Evolutionary conservation across 2,797 vertebrate genomes (phyloP), one percentile per base, ranked within the genome.

Genomic region (Prunella strophiata): DNA sequence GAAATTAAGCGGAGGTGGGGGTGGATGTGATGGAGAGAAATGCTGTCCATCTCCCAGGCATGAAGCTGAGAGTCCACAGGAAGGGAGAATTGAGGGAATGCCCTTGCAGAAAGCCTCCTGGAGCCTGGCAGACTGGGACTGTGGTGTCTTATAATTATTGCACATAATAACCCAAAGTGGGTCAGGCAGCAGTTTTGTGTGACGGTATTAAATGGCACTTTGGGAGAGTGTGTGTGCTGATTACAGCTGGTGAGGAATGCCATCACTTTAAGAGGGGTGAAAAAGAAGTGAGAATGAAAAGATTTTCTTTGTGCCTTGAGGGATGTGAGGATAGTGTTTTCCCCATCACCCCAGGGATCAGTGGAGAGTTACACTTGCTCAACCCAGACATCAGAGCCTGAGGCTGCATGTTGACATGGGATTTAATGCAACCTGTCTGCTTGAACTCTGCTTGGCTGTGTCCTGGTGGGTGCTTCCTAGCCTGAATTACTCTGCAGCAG

Each of bases 1-100:
- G 95, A 95, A 95, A 93, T 92, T 74, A 91, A 92, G 81, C 48
- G 82, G 89, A 94, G 85, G 82, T 92, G 87, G 94, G 95, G 95
- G 95, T 96, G 85, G 89, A 93, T 88, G 76, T 0, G 13, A 81
- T 40, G 68, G 77, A n/a, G 78, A 81, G 91, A 86, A 91, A 88
- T 54, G 77, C 71, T 90, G 88, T 86, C 92, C 78, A 82, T 93
- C 92, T 93, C 91, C 67, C 78, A 58, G 75, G 85, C 93, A 34
- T n/a, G 86, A 57, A 78, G 85, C 89, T 57, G 71, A 38, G 81
- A 73, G 75, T 42, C 93, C 72, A 34, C 52, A 45, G 77, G 85
- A 80, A 85, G 59, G 4, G 26, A 57, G 80, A 76, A 83, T 15
- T 61, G 92, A 89, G 73, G 36, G 67, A 50, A 66, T 91, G 87